Conservation (phyloP, 2,797 vertebrate species). For the Huso huso region DNA sequence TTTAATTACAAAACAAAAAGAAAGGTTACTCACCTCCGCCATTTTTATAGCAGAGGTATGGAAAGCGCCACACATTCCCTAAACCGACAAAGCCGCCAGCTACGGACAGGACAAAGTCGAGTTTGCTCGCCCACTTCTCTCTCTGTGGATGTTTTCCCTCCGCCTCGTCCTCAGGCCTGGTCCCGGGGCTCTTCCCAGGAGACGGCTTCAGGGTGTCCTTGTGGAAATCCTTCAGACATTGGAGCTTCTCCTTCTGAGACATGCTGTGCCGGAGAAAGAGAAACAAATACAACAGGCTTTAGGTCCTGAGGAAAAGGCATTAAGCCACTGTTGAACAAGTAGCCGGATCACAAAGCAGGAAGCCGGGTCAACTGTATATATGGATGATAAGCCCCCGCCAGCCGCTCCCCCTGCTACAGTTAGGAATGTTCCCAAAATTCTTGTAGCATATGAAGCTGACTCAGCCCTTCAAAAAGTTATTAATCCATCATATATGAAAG, state of each 20-base stretch:
- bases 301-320: neutral
- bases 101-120: constrained; percentile 95
- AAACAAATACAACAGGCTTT: neutral
- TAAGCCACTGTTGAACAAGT: neutral
- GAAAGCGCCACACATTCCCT: constrained; percentile 96
- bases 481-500: neutral
- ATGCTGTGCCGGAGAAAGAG: constrained; percentile 50
- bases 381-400: neutral
- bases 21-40: constrained; percentile 77
- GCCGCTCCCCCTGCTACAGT: neutral
- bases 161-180: constrained; percentile 87
- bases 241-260: constrained; percentile 95
- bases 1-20: neutral
- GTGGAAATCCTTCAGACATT: constrained; percentile 96
- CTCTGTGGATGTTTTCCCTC: constrained; percentile 89
- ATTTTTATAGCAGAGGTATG: constrained; percentile 99
- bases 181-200: constrained; percentile 92
- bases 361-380: neutral
- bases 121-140: constrained; percentile 98
- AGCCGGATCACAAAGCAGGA: neutral
- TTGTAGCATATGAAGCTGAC: neutral
- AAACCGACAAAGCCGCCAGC: constrained; percentile 95
- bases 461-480: neutral
- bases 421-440: neutral
- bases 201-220: constrained; percentile 97